Evolutionary conservation across 1,140 invertebrate genomes (phyloP).

Genomic region (Trachymyrmex cornetzi): DNA sequence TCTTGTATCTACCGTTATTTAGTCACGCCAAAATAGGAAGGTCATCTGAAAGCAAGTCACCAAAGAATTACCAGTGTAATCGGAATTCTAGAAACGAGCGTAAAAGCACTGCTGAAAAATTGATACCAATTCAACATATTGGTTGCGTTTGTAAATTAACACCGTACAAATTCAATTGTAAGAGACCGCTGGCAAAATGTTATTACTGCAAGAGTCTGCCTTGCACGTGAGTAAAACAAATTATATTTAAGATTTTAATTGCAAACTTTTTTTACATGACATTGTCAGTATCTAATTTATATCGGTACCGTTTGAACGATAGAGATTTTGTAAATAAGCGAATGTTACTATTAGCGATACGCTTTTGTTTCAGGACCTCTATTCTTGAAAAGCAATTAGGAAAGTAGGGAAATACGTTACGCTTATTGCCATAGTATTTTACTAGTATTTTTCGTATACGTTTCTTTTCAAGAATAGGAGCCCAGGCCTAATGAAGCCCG

Average conservation of each 20-base stretch:
- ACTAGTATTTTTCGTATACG: too few relatives aligned
- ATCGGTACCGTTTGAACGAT: neutral
- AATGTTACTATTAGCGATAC: neutral
- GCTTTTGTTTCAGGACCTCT: neutral
- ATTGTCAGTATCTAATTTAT: neutral
- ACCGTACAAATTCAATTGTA: conserved; percentile 61
- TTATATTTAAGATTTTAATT: neutral
- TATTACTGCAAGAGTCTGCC: conserved; percentile 81
- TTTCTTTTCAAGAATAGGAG: too few relatives aligned
- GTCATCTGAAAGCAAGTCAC: conserved; percentile 35
- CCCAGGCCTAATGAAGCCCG: neutral
- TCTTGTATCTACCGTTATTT: neutral
- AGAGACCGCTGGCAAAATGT: conserved; percentile 76
- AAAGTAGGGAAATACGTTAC: too few relatives aligned
- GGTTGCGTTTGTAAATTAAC: conserved; percentile 66
- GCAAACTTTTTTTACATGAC: neutral
- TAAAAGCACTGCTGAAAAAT: conserved; percentile 43
- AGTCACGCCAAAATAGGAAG: conserved; percentile 36
- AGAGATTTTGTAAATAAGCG: neutral
- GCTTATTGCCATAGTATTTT: too few relatives aligned
- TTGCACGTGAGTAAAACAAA: conserved; percentile 74
- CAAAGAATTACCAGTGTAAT: conserved; percentile 47
- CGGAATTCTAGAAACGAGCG: conserved; percentile 9
- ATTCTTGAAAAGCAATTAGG: too few relatives aligned
- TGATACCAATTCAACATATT: conserved; percentile 22